phyloP scores from a whole-genome alignment of 1,140 invertebrate species.

The Papilio helenus region DNA sequence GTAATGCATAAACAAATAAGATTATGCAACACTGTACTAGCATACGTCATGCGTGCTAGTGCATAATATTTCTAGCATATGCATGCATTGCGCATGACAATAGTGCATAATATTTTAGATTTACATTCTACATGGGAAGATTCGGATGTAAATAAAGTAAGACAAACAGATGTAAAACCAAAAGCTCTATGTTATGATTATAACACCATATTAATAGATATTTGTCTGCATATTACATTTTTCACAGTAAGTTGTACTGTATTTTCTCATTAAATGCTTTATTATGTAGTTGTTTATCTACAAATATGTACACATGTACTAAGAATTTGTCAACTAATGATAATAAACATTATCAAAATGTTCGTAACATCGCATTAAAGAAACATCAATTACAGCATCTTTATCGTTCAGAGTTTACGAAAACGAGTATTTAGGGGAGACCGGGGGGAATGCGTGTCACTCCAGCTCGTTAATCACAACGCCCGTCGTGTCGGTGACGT shows the following conservation, averaged over 20 bases:
- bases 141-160: neutral
- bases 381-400: conserved; percentile 31
- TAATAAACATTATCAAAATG: neutral
- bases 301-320: neutral
- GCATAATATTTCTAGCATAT: conserved; percentile 4
- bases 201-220: neutral
- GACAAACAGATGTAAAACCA: neutral
- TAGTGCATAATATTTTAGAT: conserved; percentile 4
- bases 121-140: neutral
- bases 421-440: conserved; percentile 11
- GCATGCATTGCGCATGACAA: neutral
- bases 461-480: conserved; percentile 59
- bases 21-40: neutral
- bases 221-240: neutral
- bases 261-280: neutral
- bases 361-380: neutral
- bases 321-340: neutral
- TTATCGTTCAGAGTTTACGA: conserved; percentile 21
- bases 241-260: too few species aligned
- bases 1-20: neutral
- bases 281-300: neutral
- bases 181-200: neutral
- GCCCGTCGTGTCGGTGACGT: conserved; percentile 50
- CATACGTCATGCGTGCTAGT: neutral
- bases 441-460: conserved; percentile 41